Evolutionary conservation across 2,113 vertebrate species (phyloP).

Genomic region (Romanogobio albipinnatus): DNA sequence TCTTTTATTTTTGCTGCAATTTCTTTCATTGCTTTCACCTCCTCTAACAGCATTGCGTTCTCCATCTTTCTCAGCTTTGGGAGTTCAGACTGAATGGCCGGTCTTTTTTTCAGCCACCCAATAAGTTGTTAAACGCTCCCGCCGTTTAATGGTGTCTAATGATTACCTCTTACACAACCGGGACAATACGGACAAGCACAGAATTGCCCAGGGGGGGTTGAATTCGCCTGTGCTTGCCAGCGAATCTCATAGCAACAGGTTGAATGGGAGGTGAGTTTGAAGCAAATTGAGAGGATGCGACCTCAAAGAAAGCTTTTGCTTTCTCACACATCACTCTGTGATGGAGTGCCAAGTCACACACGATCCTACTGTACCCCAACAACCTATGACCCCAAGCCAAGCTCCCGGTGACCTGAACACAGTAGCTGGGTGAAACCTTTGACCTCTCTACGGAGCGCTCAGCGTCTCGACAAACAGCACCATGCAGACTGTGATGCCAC

Average conservation of each 20-base stretch:
- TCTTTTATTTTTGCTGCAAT: conserved; percentile 58
- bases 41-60: conserved; percentile 51
- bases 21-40: conserved; percentile 69
- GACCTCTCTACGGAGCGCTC: conserved; percentile 60
- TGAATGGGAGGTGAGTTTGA: conserved; percentile 64
- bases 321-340: conserved; percentile 51
- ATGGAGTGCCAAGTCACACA: conserved; percentile 62
- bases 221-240: conserved; percentile 78
- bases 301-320: conserved; percentile 69
- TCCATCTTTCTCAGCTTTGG: conserved; percentile 73
- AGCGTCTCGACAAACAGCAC: conserved; percentile 38
- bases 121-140: conserved; percentile 58
- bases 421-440: conserved; percentile 52
- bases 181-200: conserved; percentile 72
- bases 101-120: conserved; percentile 53
- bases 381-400: conserved; percentile 75
- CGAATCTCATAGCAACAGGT: conserved; percentile 79
- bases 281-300: conserved; percentile 73
- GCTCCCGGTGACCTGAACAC: conserved; percentile 71
- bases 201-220: conserved; percentile 67
- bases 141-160: conserved; percentile 66
- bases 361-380: conserved; percentile 68
- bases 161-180: conserved; percentile 81
- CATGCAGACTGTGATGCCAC: conserved; percentile 25
- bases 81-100: conserved; percentile 39